Conservation (phyloP, 2,888 invertebrate species). For the Microdon myrmicae region DNA sequence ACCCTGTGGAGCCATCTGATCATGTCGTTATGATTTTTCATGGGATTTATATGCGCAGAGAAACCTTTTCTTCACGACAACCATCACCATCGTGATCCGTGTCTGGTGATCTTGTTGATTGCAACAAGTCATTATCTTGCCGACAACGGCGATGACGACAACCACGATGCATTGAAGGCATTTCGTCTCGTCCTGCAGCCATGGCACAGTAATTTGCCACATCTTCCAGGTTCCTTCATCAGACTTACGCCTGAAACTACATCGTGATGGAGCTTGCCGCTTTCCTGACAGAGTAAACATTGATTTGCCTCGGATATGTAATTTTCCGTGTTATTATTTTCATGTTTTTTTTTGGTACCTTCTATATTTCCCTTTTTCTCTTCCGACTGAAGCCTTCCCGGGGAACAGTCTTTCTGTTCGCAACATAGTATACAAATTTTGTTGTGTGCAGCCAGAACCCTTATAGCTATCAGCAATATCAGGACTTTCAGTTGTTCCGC, state of each 20-base stretch:
- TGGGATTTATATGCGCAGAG: slow-evolving; percentile 24
- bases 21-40: slow-evolving; percentile 49
- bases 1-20: slow-evolving; percentile 39
- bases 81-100: slow-evolving; percentile 50
- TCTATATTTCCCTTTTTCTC: slow-evolving; percentile 22
- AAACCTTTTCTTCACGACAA: slow-evolving; percentile 50
- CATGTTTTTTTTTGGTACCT: slow-evolving; percentile 24
- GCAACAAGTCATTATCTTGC: slow-evolving; percentile 51
- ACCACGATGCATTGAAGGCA: slow-evolving; percentile 17
- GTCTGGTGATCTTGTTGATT: slow-evolving; percentile 47
- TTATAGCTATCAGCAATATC: not conserved
- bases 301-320: slow-evolving; percentile 53
- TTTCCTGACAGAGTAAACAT: slow-evolving; percentile 54
- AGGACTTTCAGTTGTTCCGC: slow-evolving; percentile 5
- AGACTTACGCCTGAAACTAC: slow-evolving; percentile 14
- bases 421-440: slow-evolving; percentile 39
- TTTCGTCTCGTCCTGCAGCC: slow-evolving; percentile 21
- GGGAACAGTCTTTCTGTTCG: slow-evolving; percentile 14
- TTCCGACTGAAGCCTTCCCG: slow-evolving; percentile 5
- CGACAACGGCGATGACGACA: slow-evolving; percentile 20
- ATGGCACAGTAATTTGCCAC: slow-evolving; percentile 41
- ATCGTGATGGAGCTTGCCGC: slow-evolving; percentile 35
- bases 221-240: too few species aligned
- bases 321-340: slow-evolving; percentile 51
- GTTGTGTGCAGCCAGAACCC: slow-evolving; percentile 32